Percentiles rank a stretch among this genome's conserved stretches.
phyloP scores from a whole-genome alignment of 2,113 vertebrate genomes.

The Scolopax mira region DNA sequence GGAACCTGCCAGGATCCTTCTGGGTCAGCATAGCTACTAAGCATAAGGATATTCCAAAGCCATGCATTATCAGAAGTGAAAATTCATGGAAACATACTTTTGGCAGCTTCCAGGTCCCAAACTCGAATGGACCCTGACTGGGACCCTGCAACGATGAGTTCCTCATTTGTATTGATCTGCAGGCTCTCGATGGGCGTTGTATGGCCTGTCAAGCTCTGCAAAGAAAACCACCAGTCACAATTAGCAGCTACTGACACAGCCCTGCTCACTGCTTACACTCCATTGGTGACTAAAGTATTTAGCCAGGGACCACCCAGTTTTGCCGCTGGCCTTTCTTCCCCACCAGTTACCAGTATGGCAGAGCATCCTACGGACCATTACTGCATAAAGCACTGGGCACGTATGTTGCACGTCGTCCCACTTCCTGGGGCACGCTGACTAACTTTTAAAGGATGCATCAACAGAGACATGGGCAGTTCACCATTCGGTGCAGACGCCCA shows the following conservation, averaged over 20 bases:
- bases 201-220: slow-evolving; percentile 92
- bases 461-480: neutral
- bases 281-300: rapidly evolving
- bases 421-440: neutral
- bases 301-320: neutral
- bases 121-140: slow-evolving; percentile 92
- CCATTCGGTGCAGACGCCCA: neutral
- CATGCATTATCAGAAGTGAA: neutral
- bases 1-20: neutral
- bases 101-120: slow-evolving; percentile 97
- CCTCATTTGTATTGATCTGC: slow-evolving; percentile 87
- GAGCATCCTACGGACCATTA: neutral
- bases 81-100: slow-evolving; percentile 78
- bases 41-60: neutral
- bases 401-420: neutral
- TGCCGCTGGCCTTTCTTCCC: neutral
- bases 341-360: neutral
- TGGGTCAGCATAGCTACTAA: neutral
- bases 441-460: neutral
- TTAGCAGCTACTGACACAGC: neutral
- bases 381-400: neutral
- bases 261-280: rapidly evolving
- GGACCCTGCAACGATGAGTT: slow-evolving; percentile 92
- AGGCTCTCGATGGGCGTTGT: slow-evolving; percentile 90
- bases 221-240: neutral